Conservation (phyloP, 92 coral and sea anemone species). For the Actinostola sp. region DNA sequence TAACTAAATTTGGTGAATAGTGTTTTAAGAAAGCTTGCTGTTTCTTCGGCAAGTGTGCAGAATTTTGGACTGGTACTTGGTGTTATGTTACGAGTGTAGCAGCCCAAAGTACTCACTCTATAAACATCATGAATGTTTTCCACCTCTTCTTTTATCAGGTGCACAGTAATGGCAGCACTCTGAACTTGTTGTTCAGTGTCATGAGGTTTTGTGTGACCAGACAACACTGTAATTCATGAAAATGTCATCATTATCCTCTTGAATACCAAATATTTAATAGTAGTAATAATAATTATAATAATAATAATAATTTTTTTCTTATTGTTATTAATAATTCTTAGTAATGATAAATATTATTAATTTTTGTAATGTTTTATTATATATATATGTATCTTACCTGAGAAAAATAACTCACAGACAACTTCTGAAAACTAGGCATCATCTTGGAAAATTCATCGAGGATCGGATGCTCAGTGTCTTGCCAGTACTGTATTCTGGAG, state of each 20-base stretch:
- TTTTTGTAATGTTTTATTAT: background rate
- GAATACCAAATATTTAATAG: no score
- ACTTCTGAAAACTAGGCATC: slow-evolving; percentile 45
- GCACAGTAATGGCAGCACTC: slow-evolving; percentile 26
- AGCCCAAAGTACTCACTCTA: slow-evolving; percentile 8
- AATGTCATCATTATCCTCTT: no score
- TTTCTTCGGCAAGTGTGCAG: background rate
- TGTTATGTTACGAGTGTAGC: slow-evolving; percentile 18
- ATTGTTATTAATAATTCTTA: background rate
- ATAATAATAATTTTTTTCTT: no score
- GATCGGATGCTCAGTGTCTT: slow-evolving; percentile 27
- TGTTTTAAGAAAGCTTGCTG: slow-evolving; percentile 1
- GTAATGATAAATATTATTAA: background rate
- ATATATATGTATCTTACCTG: background rate
- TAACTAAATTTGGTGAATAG: slow-evolving; percentile 14
- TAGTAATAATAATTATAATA: no score
- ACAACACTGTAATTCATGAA: slow-evolving; percentile 8
- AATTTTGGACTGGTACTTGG: slow-evolving; percentile 5
- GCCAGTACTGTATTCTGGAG: slow-evolving; percentile 39
- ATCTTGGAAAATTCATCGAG: slow-evolving; percentile 2
- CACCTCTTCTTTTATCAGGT: slow-evolving; percentile 18
- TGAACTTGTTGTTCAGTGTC: slow-evolving; percentile 15
- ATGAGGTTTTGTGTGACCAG: slow-evolving; percentile 19
- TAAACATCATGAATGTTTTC: slow-evolving; percentile 2
- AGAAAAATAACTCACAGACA: slow-evolving; percentile 32